A percentile compares a stretch with the other conserved stretches of the same genome.
phyloP scores from a whole-genome alignment of 2,888 invertebrate genomes.

The Drosophila lacicola region DNA sequence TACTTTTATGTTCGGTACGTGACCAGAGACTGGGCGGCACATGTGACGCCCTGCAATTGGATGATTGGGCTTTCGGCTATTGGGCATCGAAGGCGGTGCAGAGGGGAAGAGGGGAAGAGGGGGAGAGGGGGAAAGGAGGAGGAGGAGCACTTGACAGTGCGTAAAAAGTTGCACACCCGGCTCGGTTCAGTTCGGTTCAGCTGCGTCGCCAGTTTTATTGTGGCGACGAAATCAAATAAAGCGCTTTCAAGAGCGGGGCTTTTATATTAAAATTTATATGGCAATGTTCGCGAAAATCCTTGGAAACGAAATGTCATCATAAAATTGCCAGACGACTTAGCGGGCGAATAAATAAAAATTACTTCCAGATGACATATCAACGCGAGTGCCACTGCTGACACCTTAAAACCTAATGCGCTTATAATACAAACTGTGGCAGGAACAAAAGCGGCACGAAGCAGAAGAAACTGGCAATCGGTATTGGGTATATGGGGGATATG shows the following conservation, averaged over 20 bases:
- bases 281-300: slow-evolving; percentile 73
- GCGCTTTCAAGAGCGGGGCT: slow-evolving; percentile 52
- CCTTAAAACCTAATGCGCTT: slow-evolving; percentile 81
- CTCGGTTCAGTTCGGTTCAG: slow-evolving; percentile 13
- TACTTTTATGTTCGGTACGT: slow-evolving; percentile 83
- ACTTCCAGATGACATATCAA: slow-evolving; percentile 81
- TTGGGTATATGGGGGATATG: not conserved
- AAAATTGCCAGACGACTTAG: slow-evolving; percentile 80
- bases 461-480: no score
- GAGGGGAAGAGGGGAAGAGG: not conserved
- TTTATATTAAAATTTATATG: slow-evolving; percentile 77
- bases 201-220: slow-evolving; percentile 62
- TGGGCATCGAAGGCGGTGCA: not conserved
- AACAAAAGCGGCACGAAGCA: slow-evolving; percentile 6
- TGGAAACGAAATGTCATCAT: slow-evolving; percentile 79
- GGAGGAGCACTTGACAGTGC: slow-evolving; percentile 57
- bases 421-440: slow-evolving; percentile 76
- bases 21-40: slow-evolving; percentile 73
- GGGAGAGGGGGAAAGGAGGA: not conserved
- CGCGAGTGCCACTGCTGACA: slow-evolving; percentile 77
- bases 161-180: slow-evolving; percentile 55
- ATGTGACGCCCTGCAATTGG: slow-evolving; percentile 50
- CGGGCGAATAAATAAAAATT: slow-evolving; percentile 79
- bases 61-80: slow-evolving; percentile 45
- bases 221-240: slow-evolving; percentile 80